Evolutionary conservation across 2,113 vertebrate genomes (phyloP).

Genomic region (Nansenia antarctica): DNA sequence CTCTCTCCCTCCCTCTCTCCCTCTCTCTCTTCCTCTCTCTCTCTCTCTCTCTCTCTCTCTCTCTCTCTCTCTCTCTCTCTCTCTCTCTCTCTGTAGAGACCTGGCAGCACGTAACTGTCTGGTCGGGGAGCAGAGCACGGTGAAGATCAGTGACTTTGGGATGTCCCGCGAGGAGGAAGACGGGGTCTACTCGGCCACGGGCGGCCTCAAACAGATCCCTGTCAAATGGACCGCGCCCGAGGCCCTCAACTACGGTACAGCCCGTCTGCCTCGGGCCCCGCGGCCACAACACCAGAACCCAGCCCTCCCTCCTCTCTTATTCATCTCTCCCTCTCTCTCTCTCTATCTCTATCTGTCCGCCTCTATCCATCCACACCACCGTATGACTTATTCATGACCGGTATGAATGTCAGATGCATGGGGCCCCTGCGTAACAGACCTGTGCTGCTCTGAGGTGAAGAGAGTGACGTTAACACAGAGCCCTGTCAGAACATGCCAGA

Average conservation of each 20-base stretch:
- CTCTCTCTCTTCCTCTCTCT: background rate
- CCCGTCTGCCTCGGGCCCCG: background rate
- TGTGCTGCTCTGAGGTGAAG: background rate
- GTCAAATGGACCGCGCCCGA: slow-evolving; percentile 97
- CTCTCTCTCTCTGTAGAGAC: slow-evolving; percentile 73
- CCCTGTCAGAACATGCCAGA: background rate
- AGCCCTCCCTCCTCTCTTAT: background rate
- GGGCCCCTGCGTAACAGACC: too few relatives aligned
- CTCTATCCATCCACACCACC: too few relatives aligned
- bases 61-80: background rate
- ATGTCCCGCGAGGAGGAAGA: slow-evolving; percentile 95
- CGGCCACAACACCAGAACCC: background rate
- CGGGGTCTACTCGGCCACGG: slow-evolving; percentile 87
- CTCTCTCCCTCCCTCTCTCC: background rate
- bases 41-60: background rate
- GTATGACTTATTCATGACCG: too few relatives aligned
- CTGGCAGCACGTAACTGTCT: slow-evolving; percentile 96
- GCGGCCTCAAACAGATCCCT: slow-evolving; percentile 90
- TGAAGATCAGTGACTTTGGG: slow-evolving; percentile 99
- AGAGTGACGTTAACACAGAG: background rate
- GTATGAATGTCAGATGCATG: too few relatives aligned
- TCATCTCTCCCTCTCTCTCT: too few relatives aligned
- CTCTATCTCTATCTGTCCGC: too few relatives aligned
- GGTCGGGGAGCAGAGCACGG: slow-evolving; percentile 82
- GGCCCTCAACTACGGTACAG: slow-evolving; percentile 90